Evolutionary conservation across 2,113 vertebrate species (phyloP).

Genomic region (Pogonocichla stellata): DNA sequence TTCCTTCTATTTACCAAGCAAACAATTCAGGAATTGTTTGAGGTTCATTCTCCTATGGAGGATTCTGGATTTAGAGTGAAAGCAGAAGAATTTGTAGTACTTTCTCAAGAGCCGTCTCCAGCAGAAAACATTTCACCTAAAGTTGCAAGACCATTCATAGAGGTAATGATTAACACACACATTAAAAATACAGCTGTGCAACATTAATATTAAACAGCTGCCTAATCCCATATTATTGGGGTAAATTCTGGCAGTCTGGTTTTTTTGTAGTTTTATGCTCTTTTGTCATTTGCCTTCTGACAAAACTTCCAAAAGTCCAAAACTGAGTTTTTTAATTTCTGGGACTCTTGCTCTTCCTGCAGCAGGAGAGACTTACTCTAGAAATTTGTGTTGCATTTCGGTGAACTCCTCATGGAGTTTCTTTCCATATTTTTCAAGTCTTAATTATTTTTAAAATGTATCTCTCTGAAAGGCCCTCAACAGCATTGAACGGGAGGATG

Average conservation of each 20-base stretch:
- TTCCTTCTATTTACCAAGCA: slow-evolving; percentile 67
- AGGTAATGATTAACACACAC: slow-evolving; percentile 50
- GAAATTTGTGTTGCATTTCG: not conserved
- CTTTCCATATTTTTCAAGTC: not conserved
- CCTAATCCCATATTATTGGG: not conserved
- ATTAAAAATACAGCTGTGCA: not conserved
- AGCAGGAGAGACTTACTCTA: not conserved
- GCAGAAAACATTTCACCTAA: slow-evolving; percentile 89
- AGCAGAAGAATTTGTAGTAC: slow-evolving; percentile 91
- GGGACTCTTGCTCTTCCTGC: not conserved
- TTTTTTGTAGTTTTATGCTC: not conserved
- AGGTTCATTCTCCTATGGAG: slow-evolving; percentile 89
- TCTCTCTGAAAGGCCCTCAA: slow-evolving; percentile 82
- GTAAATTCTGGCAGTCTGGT: not conserved
- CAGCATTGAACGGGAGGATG: slow-evolving; percentile 81
- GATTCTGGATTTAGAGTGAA: slow-evolving; percentile 79
- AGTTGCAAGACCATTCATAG: slow-evolving; percentile 89
- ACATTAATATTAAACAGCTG: not conserved
- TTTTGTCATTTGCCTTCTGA: not conserved
- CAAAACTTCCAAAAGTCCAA: not conserved
- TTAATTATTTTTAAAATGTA: not conserved
- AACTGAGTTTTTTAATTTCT: not conserved
- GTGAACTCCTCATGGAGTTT: not conserved
- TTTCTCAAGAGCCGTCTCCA: slow-evolving; percentile 88
- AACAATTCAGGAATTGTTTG: slow-evolving; percentile 93